Percentiles rank a stretch among this genome's conserved stretches.
Evolutionary conservation across 2,113 vertebrate genomes (phyloP).

Genomic region (Pipa parva): DNA sequence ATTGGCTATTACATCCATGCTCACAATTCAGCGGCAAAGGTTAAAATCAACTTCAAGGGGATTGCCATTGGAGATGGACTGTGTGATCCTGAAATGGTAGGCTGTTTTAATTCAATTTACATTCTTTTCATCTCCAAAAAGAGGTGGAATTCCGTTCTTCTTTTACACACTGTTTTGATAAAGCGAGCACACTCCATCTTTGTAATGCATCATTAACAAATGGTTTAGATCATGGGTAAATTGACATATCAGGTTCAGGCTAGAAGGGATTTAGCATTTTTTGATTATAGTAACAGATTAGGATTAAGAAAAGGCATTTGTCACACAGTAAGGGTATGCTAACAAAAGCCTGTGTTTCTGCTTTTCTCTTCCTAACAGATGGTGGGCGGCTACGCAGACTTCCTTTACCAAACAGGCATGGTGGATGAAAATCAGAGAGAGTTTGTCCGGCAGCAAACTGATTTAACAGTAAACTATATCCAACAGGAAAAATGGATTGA

Average conservation of each 20-base stretch:
- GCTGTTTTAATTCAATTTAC: constrained; percentile 40
- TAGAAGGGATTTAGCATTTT: background rate
- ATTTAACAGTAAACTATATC: constrained; percentile 60
- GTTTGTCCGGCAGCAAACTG: constrained; percentile 60
- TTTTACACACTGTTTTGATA: constrained; percentile 34
- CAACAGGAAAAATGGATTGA: constrained; percentile 66
- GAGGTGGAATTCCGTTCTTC: constrained; percentile 37
- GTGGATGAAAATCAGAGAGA: constrained; percentile 60
- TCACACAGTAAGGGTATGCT: background rate
- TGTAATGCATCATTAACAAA: constrained; percentile 45
- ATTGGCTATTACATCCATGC: constrained; percentile 72
- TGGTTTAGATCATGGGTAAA: constrained; percentile 30
- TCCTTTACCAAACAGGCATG: constrained; percentile 63
- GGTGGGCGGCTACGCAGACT: constrained; percentile 63
- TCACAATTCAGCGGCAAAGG: constrained; percentile 61
- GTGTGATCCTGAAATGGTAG: constrained; percentile 75
- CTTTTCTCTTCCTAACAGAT: constrained; percentile 51
- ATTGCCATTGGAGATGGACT: constrained; percentile 71
- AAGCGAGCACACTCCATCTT: constrained; percentile 39
- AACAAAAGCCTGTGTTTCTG: background rate
- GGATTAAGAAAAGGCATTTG: constrained; percentile 19
- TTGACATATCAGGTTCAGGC: constrained; percentile 8
- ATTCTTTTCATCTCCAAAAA: constrained; percentile 28
- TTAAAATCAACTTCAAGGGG: constrained; percentile 75
- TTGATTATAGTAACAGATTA: constrained; percentile 17